These are phyloP conservation scores for Aselliscus stoliczkanus DNA, from an alignment of 2,797 vertebrate genomes.

Conservation along the genomic window DNA sequence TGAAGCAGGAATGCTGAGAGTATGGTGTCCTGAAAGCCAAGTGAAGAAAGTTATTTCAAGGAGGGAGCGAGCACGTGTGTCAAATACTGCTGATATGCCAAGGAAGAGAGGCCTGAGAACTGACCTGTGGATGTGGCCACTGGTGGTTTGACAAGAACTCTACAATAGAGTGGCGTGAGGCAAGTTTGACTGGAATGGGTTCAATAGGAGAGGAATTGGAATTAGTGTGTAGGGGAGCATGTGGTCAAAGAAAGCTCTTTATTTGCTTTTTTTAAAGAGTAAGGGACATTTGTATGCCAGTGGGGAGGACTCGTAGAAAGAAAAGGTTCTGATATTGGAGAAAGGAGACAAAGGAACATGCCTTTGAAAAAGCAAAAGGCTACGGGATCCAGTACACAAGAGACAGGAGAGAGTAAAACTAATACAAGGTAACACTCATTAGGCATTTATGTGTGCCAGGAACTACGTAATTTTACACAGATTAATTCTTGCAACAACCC, in stretches of 20 bases:
- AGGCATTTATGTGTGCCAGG: background rate
- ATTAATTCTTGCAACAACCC: background rate
- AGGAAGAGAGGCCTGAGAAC: background rate
- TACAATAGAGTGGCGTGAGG: background rate
- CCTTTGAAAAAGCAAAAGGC: background rate
- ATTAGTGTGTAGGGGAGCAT: background rate
- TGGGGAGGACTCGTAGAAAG: background rate
- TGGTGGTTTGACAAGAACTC: background rate
- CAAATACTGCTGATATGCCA: background rate
- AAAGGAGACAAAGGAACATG: background rate
- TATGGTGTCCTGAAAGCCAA: background rate
- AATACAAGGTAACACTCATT: background rate
- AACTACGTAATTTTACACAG: background rate
- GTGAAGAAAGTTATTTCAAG: background rate
- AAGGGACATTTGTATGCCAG: background rate
- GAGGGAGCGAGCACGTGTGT: background rate
- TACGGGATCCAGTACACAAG: background rate
- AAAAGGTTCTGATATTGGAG: background rate
- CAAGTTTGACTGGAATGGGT: background rate
- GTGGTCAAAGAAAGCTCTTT: background rate
- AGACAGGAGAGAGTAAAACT: background rate
- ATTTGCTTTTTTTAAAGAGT: background rate
- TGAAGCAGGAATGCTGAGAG: background rate
- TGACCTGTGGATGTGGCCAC: background rate
- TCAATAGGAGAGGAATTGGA: background rate